Evolutionary conservation across 2,888 invertebrate genomes (phyloP), one percentile per base, ranked within the genome.

Genomic region (Acronicta psi): DNA sequence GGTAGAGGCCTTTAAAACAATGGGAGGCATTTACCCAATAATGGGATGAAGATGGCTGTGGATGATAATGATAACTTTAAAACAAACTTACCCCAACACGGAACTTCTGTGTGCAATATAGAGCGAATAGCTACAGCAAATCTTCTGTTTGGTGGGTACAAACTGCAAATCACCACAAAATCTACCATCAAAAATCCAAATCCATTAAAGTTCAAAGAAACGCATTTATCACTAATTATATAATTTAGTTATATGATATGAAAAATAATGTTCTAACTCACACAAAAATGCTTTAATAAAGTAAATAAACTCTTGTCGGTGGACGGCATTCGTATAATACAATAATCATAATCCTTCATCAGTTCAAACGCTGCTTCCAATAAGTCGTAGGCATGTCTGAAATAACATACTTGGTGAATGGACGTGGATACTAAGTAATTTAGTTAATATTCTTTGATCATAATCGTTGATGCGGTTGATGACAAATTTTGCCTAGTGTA

Each of bases 291-390:
- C 57, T 94, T 88, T 7, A 96, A 83, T 43, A 95, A 80, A 0
- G 92, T 81, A 57, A 95, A 93, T 44, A 29, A 29, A 29, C 81
- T 84, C 3, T 86, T 89, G 9, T 90, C 88, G 0, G 86, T 84
- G 36, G 93, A 88, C 0, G 96, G 96, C 1, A 95, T 75, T 0
- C 95, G 89, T 40, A 96, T 91, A 13, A 95, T 83, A 69, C 96
- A 95, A 70, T 96, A 97, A 44, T 97, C 96, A 23, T 94, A 92
- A 5, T 95, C 88, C 1, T 96, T 95, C 86, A 95, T 96, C 38
- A 95, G 91, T 76, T 96, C 95, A 82, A 97, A 97, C 0, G 96
- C 95, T 0, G 95, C 95, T 68, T 95, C 94, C 13, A 97, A 84
- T 46, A 97, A 92, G 67, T 96, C 95, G 45, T 90, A 90, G 0